Percentiles rank a stretch among this genome's conserved stretches.
phyloP scores from a whole-genome alignment of 2,797 vertebrate genomes.

The Galagoides demidoff region DNA sequence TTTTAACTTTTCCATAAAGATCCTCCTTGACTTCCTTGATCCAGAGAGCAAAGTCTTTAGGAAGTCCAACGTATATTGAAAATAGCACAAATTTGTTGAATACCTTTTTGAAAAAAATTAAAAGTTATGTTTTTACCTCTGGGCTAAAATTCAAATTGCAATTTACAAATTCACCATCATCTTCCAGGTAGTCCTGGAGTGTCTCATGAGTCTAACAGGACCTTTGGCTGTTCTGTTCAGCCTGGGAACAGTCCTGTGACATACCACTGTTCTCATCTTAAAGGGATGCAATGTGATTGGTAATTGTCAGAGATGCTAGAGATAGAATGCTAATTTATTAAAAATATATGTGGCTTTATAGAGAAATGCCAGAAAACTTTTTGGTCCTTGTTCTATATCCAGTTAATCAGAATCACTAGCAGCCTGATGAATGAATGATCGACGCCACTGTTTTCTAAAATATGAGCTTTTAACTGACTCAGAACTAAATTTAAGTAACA shows the following conservation, averaged over 20 bases:
- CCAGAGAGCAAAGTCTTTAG: not conserved
- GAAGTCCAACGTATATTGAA: not conserved
- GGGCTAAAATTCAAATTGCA: constrained; percentile 17
- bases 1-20: not conserved
- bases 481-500: constrained; percentile 17
- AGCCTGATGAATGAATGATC: not conserved
- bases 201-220: not conserved
- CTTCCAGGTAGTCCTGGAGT: not conserved
- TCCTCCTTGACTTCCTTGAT: not conserved
- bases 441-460: constrained; percentile 2
- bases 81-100: constrained; percentile 9
- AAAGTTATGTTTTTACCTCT: not conserved
- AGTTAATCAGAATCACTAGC: not conserved
- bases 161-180: constrained; percentile 28
- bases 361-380: not conserved
- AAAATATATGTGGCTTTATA: not conserved
- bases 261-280: not conserved
- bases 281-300: not conserved
- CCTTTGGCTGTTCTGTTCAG: not conserved
- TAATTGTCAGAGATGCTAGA: not conserved
- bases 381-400: not conserved
- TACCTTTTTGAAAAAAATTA: not conserved
- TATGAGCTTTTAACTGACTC: not conserved
- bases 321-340: not conserved
- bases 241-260: not conserved